These are phyloP conservation scores for Coenonympha arcania DNA, from an alignment of 2,888 invertebrate species.

Conservation along the genomic window DNA sequence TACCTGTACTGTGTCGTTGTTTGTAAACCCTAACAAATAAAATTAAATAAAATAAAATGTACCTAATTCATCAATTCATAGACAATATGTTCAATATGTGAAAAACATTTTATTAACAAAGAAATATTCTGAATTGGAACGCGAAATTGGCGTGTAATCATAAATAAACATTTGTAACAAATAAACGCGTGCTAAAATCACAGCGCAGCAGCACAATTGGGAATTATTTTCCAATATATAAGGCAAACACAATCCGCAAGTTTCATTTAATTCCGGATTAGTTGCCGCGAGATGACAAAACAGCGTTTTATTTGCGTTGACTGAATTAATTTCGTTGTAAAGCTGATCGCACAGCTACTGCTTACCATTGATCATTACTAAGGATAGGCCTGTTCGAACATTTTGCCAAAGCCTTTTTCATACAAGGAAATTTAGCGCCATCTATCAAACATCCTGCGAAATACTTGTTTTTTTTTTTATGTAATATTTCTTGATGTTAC, in stretches of 20 bases:
- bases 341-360: neutral
- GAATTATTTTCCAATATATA: slow-evolving; percentile 6
- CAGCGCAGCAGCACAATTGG: neutral
- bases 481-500: no score
- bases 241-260: slow-evolving; percentile 6
- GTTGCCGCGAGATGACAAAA: slow-evolving; percentile 9
- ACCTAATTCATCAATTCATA: no score
- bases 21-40: no score
- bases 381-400: no score
- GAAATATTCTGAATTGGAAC: neutral
- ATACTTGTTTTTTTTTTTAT: no score
- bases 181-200: neutral
- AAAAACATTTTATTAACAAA: no score
- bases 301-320: neutral
- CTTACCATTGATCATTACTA: neutral
- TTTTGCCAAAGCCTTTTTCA: no score
- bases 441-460: no score
- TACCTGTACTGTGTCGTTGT: no score
- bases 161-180: neutral
- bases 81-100: no score
- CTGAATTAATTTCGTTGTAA: neutral
- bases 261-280: slow-evolving; percentile 15
- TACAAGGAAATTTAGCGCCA: no score
- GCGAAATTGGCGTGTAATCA: neutral
- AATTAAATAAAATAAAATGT: no score